Evolutionary conservation across 1,140 invertebrate genomes (phyloP), one percentile per base, ranked within the genome.

Genomic region (Centruroides sculpturatus): DNA sequence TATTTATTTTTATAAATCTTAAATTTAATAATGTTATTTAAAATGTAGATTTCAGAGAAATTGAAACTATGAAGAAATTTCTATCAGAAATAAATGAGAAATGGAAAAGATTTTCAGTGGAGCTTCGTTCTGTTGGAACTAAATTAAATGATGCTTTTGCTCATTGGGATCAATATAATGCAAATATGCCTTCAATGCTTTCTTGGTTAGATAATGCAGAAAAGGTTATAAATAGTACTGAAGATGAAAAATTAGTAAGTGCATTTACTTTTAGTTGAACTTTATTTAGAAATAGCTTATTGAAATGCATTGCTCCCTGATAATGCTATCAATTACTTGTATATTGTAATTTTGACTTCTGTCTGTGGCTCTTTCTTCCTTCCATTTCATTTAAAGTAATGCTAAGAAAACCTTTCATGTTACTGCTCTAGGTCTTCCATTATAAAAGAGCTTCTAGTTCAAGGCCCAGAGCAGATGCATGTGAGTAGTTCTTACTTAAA

Each of bases 51-150:
- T 77, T 81, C 68, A 81, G 84, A 66, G 89, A 94, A 75, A 79
- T 80, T 54, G 73, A 80, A 46, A 82, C 84, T 57, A 84, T 92
- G 60, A 88, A 91, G 70, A 79, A 82, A 59, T 94, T 94, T 70
- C 82, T 95, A 75, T 80, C 82, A 63, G 88, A 95, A 51, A 86
- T 86, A 13, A 84, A 83, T 35, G 87, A 89, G 58, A 82, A 86
- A 56, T 96, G 92, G 92, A 88, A 88, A 71, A 83, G 83, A 67
- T 82, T 94, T 3, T 89, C 90, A 3, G 89, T 87, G 74, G 89
- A 94, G 69, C 78, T 98, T 3, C 82, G 88, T 64, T 92, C 87
- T 71, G 85, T 89, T 5, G 84, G 91, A 70, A 89, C 85, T 66
- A 90, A 90, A 71, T 73, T 94, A 1, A 88, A 93, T 73, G 88